phyloP scores from a whole-genome alignment of 1,140 invertebrate species.

The Nebria ingens region DNA sequence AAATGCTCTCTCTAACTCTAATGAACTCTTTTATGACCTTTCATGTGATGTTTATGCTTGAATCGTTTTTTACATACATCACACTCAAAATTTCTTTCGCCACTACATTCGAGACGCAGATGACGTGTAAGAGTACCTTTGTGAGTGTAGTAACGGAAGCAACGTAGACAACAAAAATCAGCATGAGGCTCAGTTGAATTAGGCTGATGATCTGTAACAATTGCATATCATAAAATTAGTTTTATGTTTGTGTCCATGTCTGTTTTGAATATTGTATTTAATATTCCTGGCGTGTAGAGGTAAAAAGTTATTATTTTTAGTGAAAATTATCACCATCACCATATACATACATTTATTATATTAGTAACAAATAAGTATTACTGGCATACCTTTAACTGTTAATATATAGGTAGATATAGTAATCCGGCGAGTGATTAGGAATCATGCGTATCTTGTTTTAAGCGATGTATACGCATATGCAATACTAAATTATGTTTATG shows the following conservation, averaged over 20 bases:
- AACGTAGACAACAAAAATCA: slow-evolving; percentile 10
- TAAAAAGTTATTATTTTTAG: not conserved
- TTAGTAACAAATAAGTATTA: not conserved
- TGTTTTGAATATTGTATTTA: not conserved
- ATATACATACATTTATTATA: not conserved
- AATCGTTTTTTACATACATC: slow-evolving; percentile 37
- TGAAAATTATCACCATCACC: not conserved
- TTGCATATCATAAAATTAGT: not conserved
- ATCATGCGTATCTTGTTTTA: slow-evolving; percentile 21
- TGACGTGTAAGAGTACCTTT: slow-evolving; percentile 37
- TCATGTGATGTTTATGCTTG: slow-evolving; percentile 39
- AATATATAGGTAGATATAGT: too few species aligned
- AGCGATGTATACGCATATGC: slow-evolving; percentile 45
- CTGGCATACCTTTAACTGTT: too few species aligned
- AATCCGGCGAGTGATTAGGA: too few species aligned
- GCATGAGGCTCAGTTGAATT: not conserved
- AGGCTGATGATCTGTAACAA: not conserved
- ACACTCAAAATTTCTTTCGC: slow-evolving; percentile 42
- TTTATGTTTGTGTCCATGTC: not conserved
- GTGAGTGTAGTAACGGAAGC: slow-evolving; percentile 27
- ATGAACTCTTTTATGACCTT: slow-evolving; percentile 31
- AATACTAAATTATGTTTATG: slow-evolving; percentile 45
- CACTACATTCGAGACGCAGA: slow-evolving; percentile 43
- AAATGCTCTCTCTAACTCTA: not conserved
- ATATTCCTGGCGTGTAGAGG: not conserved